Conservation (phyloP, 2,113 vertebrate genomes). For the Daubentonia madagascariensis region DNA sequence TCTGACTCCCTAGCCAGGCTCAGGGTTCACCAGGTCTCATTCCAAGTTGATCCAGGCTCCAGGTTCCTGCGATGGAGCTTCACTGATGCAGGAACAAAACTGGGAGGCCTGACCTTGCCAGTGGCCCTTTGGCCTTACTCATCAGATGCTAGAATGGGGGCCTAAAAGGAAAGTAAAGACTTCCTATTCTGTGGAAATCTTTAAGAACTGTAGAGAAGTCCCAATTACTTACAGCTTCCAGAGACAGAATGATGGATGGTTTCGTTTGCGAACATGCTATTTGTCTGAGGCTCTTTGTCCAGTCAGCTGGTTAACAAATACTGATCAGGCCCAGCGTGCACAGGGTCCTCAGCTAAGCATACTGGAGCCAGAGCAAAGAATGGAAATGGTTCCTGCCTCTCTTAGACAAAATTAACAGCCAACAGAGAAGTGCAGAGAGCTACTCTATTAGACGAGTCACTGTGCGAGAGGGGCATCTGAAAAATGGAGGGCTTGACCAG, state of each 20-base stretch:
- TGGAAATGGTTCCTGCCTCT: neutral
- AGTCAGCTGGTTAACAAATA: neutral
- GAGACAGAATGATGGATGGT: constrained; percentile 38
- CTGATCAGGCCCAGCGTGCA: neutral
- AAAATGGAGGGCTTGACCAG: neutral
- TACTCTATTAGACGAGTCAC: neutral
- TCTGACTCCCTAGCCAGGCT: neutral
- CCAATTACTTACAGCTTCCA: constrained; percentile 18
- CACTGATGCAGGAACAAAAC: neutral
- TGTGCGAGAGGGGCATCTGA: neutral
- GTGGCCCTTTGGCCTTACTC: neutral
- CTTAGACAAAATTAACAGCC: constrained; percentile 44
- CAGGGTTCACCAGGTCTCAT: neutral
- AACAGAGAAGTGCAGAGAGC: neutral
- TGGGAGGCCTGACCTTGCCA: neutral
- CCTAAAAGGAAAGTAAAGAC: neutral
- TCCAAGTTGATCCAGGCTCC: neutral
- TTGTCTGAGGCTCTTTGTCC: constrained; percentile 40
- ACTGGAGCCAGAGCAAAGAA: constrained; percentile 23
- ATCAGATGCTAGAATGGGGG: neutral
- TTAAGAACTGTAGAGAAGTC: neutral
- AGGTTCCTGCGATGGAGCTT: neutral
- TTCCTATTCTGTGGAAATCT: neutral
- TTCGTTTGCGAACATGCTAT: neutral
- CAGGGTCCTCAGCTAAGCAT: constrained; percentile 1